Percentiles rank a stretch among this genome's conserved stretches.
Conservation (phyloP, 2,113 vertebrate species). For the Aegotheles bennettii region DNA sequence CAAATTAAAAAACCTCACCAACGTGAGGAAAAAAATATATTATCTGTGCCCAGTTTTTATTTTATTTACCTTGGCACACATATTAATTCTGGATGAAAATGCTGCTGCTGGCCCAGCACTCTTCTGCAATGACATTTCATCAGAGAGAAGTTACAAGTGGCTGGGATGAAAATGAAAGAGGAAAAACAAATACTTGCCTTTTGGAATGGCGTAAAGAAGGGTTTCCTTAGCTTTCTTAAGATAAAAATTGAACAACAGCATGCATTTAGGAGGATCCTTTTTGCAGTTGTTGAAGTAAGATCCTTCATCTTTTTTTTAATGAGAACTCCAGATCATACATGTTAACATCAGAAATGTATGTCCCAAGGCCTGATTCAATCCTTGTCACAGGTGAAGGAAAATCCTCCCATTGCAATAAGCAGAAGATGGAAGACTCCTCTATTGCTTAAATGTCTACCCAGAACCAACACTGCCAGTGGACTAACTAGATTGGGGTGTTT, state of each 20-base stretch:
- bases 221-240: neutral
- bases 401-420: neutral
- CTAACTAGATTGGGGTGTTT: neutral
- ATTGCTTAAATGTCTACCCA: neutral
- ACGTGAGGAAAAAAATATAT: neutral
- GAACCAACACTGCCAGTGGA: neutral
- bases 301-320: neutral
- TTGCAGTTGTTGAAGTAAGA: neutral
- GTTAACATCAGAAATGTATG: neutral
- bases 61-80: neutral
- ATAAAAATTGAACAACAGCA: neutral
- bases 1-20: neutral
- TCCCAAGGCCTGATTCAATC: neutral
- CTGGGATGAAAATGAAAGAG: neutral
- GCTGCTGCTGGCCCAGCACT: neutral
- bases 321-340: neutral
- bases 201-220: neutral
- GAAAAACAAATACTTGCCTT: neutral
- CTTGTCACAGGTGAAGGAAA: neutral
- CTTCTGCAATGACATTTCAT: conserved; percentile 22
- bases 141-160: neutral
- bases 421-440: neutral
- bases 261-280: neutral
- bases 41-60: neutral
- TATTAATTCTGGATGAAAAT: conserved; percentile 18